Conservation (phyloP, 2,797 vertebrate species). For the Ibycter americanus region DNA sequence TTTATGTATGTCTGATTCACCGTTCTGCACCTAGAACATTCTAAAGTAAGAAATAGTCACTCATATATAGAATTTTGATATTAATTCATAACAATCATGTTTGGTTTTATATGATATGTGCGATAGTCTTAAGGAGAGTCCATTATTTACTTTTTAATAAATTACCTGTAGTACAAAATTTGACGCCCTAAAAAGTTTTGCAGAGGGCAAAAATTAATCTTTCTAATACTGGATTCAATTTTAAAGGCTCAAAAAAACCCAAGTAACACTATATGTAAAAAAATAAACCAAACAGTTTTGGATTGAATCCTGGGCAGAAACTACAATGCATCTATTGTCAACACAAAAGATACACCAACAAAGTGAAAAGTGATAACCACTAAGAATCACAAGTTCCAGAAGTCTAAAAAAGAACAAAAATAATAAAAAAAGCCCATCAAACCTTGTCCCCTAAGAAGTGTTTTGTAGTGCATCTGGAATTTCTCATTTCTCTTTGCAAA, state of each 20-base stretch:
- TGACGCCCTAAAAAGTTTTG: background rate
- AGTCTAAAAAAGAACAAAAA: background rate
- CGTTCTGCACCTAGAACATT: background rate
- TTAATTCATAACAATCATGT: background rate
- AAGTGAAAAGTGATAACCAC: background rate
- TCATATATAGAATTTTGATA: background rate
- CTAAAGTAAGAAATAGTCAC: background rate
- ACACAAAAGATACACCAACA: background rate
- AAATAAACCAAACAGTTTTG: background rate
- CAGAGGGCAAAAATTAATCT: background rate
- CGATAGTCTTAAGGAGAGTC: background rate
- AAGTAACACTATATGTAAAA: background rate
- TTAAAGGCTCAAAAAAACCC: background rate
- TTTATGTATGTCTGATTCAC: background rate
- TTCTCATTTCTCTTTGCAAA: background rate
- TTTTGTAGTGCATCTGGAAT: background rate
- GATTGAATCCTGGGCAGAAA: background rate
- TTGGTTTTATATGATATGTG: background rate
- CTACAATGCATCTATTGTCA: background rate
- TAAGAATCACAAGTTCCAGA: background rate
- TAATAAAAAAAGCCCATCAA: too few species aligned
- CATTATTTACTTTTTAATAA: background rate
- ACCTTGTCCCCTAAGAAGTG: rapidly evolving
- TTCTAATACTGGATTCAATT: background rate
- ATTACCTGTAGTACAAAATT: background rate